These are phyloP conservation scores for Aelia acuminata DNA, from an alignment of 2,888 invertebrate genomes.

Conservation along the genomic window DNA sequence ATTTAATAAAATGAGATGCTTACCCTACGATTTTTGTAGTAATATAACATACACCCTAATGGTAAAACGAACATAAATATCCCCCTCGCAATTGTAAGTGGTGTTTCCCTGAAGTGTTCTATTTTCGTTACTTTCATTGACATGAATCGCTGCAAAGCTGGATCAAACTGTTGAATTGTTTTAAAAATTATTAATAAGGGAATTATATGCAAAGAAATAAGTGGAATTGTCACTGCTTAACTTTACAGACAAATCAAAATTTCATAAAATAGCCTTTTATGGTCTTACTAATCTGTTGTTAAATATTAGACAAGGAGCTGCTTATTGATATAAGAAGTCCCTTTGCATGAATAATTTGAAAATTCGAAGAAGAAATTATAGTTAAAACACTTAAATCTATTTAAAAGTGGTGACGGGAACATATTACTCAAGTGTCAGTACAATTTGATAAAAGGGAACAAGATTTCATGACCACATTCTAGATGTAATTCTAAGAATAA, in stretches of 20 bases:
- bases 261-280: not conserved
- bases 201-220: not conserved
- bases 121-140: slow-evolving; percentile 78
- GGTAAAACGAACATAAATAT: slow-evolving; percentile 74
- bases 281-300: too few relatives aligned
- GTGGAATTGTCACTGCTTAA: not conserved
- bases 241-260: not conserved
- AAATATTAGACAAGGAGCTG: too few relatives aligned
- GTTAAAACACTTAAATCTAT: too few relatives aligned
- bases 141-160: slow-evolving; percentile 81
- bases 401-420: too few relatives aligned
- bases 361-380: too few relatives aligned
- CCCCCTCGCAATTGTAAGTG: slow-evolving; percentile 73
- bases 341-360: too few relatives aligned
- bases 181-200: slow-evolving; percentile 28
- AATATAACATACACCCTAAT: slow-evolving; percentile 73
- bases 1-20: slow-evolving; percentile 60
- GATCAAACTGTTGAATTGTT: slow-evolving; percentile 80
- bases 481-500: too few relatives aligned
- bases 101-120: slow-evolving; percentile 79
- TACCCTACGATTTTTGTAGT: slow-evolving; percentile 73
- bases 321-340: too few relatives aligned
- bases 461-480: too few relatives aligned
- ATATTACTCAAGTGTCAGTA: too few relatives aligned
- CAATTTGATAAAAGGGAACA: too few relatives aligned